Conservation (phyloP, 2,797 vertebrate species). For the Sebastes taczanowskii region DNA sequence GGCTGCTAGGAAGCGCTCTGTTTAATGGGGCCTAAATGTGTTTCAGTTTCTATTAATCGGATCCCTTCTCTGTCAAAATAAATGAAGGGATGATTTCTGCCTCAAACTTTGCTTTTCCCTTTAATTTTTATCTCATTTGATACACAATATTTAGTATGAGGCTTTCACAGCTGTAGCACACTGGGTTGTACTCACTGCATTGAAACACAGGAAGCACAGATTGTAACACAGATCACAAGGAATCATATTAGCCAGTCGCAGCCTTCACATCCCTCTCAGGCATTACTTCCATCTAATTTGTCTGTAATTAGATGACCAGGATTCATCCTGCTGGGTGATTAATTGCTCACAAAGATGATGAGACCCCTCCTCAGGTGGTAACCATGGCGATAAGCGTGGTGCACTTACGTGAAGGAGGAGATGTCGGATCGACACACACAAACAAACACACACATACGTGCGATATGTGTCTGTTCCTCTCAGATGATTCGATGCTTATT, state of each 20-base stretch:
- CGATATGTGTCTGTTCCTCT: neutral
- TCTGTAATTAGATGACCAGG: constrained; percentile 69
- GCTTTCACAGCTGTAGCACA: neutral
- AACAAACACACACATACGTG: neutral
- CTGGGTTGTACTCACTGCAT: neutral
- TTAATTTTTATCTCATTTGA: neutral
- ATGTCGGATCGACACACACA: neutral
- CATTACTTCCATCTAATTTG: constrained; percentile 66
- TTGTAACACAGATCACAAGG: constrained; percentile 7
- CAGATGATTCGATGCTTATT: neutral
- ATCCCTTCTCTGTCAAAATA: neutral
- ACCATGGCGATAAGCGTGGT: constrained; percentile 56
- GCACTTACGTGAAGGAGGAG: constrained; percentile 14
- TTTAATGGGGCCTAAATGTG: neutral
- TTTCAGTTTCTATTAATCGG: neutral
- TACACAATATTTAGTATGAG: neutral
- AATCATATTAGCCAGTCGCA: constrained; percentile 20
- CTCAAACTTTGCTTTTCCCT: neutral
- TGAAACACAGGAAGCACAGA: neutral
- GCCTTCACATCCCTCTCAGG: constrained; percentile 41
- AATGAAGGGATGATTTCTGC: neutral
- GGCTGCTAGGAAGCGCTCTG: too few species aligned
- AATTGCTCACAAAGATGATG: constrained; percentile 59
- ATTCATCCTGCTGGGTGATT: constrained; percentile 68
- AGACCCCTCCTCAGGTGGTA: constrained; percentile 32